Base-by-base conservation (phyloP, 2,113 vertebrate genomes). In the Nymphicus hollandicus region DNA sequence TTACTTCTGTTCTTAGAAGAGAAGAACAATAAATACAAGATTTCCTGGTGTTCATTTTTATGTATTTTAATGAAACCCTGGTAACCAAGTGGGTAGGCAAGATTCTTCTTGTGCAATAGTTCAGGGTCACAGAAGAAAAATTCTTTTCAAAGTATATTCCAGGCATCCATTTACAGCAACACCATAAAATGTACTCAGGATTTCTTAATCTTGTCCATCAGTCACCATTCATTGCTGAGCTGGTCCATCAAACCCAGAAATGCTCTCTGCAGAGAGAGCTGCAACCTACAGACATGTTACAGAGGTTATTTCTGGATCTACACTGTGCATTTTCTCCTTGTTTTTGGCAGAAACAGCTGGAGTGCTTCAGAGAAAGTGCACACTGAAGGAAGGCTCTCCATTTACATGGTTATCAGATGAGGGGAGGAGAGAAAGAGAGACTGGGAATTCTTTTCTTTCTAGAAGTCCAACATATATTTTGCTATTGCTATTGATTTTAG, bases 161-260 rank as follows among this genome's bases (percentile, higher is more conserved):
- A 73, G 47, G 10, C 46, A 83, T 24, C 22, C 20, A 66, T 74
- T 55, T 61, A 61, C 14, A 55, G 9, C 18, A 89, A 15, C 18
- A 22, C 5, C 1, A 1, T 52, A 41, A 81, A 88, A 47, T 5
- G 4, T 23, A 46, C 27, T 25, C n/a, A 69, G 9, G 41, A 24
- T 49, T 58, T 47, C 46, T 73, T 41, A n/a, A 15, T 52, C 18
- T 77, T 84, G 16, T 53, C 52, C 9, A 0, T n/a, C 39, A 86
- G 64, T 11, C 63, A 47, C 10, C 18, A 6, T 49, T 43, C 47
- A 16, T 22, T 55, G 35, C 28, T 70, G 43, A 60, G 17, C 3
- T 69, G 64, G 52, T 44, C 31, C 43, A 14, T 12, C 0, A 0
- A 52, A 69, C 4, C 17, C n/a, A 55, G 44, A 47, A 61, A 31